Evolutionary conservation across 2,888 invertebrate species (phyloP).

Genomic region (Drosophila kokeensis): DNA sequence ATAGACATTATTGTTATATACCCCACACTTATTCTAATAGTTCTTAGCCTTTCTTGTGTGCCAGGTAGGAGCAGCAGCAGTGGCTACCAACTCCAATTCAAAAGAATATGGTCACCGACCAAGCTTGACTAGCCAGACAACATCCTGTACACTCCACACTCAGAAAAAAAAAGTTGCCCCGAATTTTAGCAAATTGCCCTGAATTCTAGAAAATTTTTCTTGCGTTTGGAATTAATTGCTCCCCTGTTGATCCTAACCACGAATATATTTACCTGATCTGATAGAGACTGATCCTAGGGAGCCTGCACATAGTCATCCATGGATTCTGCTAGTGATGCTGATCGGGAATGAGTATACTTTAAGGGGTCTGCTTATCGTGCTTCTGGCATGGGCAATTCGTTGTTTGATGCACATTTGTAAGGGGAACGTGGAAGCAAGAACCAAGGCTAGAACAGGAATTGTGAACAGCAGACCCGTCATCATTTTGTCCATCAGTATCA

Average conservation of each 20-base stretch:
- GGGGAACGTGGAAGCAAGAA: no score
- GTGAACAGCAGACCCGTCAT: neutral
- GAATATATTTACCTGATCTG: neutral
- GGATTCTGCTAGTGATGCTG: neutral
- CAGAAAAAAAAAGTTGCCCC: neutral
- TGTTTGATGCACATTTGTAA: neutral
- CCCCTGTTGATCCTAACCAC: neutral
- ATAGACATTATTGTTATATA: slow-evolving; percentile 1
- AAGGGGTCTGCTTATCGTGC: neutral
- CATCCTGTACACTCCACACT: neutral
- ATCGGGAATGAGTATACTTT: neutral
- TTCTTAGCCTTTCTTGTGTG: slow-evolving; percentile 9
- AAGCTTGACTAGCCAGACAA: neutral
- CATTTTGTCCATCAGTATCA: neutral
- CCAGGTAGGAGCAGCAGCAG: neutral
- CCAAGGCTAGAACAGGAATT: neutral
- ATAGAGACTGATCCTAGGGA: neutral
- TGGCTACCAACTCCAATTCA: neutral
- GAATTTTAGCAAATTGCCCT: neutral
- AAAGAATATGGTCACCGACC: neutral
- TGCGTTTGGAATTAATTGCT: neutral
- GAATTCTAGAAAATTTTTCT: neutral
- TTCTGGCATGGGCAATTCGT: neutral
- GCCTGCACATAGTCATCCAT: neutral
- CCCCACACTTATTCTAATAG: neutral